Base-by-base conservation (phyloP, 2,888 invertebrate species). In the Meliscaeva auricollis region DNA sequence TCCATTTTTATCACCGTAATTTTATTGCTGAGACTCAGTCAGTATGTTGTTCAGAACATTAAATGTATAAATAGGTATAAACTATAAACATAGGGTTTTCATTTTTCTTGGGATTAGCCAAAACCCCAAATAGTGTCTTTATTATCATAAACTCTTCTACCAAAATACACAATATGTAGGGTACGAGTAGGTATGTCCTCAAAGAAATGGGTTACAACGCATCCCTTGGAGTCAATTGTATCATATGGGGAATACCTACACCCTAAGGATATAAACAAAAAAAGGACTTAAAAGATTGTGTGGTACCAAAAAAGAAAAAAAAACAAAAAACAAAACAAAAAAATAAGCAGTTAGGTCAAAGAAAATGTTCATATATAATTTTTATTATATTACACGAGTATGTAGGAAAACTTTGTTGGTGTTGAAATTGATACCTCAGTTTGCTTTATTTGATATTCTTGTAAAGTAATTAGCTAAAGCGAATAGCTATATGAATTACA, bases 41-140 rank as follows among this genome's bases (percentile, higher is more conserved):
- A 56, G 17, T 54, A 15, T 56, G 69, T 56, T 58, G 17, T 32
- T 15, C 11, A 60, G 11, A 35, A 44, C 44, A 44, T 22, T 26
- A 48, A 15, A 9, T 17, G 13, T 30, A 11, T 54, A 41, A 32
- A 38, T 17, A 54, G 6, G 4, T 17, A 70, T 32, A 38, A 32
- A 30, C 64, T 48, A 46, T 48, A 66, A 79, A 70, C 62, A 74
- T 41, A 70, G 11, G 85, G 72, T 76, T 77, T 85, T 81, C 85
- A 85, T 85, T 85, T 64, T 85, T 81, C 85, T 85, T 41, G 73
- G 85, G 85, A 85, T 81, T 81, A 76, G 22, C 80, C 30, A 58
- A 77, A 77, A 85, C 68, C 85, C 85, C 85, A 26, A 81, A 77
- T 85, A 85, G 76, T 73, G 68, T 73, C 78, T 78, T 85, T 84